Evolutionary conservation across 2,113 vertebrate genomes (phyloP), one percentile per base, ranked within the genome.

Genomic region (Polypterus bichir): DNA sequence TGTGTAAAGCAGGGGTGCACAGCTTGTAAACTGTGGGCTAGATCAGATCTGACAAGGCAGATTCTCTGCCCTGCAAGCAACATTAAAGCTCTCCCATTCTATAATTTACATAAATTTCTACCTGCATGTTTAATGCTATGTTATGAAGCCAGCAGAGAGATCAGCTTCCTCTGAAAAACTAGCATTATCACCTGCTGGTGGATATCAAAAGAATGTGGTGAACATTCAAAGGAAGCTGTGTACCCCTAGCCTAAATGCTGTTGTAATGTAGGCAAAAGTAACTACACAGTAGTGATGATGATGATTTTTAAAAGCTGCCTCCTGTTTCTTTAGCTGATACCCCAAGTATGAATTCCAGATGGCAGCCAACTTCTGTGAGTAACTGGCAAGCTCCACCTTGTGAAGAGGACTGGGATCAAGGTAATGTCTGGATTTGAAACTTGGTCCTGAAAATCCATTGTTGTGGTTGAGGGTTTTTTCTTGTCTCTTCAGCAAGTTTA

Each of bases 331-430:
- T 60, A 60, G 6, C 49, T 75, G 70, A 5, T 48, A 59, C 9
- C 49, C 6, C 1, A 49, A 46, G 4, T 9, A 5, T 47, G 3
- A 58, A 70, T 58, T 9, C 2, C 58, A 1, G 44, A 4, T 65
- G 63, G 4, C 76, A 69, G 68, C 69, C 77, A n/a, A 66, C 77
- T 3, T 78, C 80, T 0, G 57, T 76, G 6, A 78, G 69, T 5
- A 76, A 69, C 1, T 83, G 79, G 76, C 65, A 64, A 0, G 73
- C 71, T 58, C 67, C 73, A 1, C 44, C 64, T 46, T 62, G 9
- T n/a, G 62, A 70, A 4, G 83, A 85, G 53, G 76, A 85, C 57
- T 85, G 83, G 83, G 83, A 83, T 9, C 3, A 69, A 57, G 83
- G 83, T 85, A 54, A 61, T 59, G 51, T 44, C 3, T 7, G 46